Conservation (phyloP, 2,888 invertebrate species). For the Andrena trimmerana region DNA sequence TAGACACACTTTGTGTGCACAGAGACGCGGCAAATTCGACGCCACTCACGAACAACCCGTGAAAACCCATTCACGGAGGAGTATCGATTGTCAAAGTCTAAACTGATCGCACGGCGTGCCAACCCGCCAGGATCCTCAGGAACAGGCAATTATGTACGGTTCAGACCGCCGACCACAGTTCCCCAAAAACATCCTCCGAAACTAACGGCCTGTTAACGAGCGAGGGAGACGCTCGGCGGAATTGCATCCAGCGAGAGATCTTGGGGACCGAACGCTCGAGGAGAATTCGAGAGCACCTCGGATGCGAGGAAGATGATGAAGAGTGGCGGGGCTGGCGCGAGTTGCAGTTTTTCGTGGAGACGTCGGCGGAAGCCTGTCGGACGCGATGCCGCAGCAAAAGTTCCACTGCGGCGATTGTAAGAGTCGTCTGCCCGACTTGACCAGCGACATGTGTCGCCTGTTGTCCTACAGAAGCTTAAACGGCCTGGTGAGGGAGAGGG, state of each 20-base stretch:
- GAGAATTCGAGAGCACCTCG: constrained; percentile 29
- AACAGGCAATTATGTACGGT: neutral
- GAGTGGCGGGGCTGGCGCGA: constrained; percentile 6
- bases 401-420: constrained; percentile 75
- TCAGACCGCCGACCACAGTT: neutral
- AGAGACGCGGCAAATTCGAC: neutral
- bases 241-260: neutral
- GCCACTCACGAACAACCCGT: too few relatives aligned
- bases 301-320: constrained; percentile 46
- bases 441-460: constrained; percentile 77
- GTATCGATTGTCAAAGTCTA: neutral
- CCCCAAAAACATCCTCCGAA: neutral
- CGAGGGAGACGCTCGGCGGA: neutral
- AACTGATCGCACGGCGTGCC: neutral
- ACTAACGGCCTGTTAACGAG: neutral
- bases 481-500: constrained; percentile 64
- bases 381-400: constrained; percentile 77
- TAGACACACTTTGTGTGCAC: neutral
- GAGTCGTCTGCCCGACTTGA: constrained; percentile 75
- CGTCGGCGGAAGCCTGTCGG: constrained; percentile 23
- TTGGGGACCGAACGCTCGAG: constrained; percentile 31
- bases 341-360: constrained; percentile 45
- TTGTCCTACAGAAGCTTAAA: constrained; percentile 77
- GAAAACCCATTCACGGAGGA: neutral
- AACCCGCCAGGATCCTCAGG: neutral